Evolutionary conservation across 2,888 invertebrate species (phyloP).

Genomic region (Cephalotes varians): DNA sequence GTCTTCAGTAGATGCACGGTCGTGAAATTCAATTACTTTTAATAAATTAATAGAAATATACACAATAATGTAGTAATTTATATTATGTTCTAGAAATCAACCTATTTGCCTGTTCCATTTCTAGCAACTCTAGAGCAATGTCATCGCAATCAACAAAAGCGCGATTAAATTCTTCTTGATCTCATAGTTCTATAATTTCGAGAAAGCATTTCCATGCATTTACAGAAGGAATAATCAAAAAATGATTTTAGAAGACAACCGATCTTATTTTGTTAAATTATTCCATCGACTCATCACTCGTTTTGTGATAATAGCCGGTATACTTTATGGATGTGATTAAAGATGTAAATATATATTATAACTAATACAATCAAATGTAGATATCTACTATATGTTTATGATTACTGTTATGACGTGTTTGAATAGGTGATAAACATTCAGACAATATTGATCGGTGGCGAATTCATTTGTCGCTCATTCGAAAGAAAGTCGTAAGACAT

Average conservation of each 20-base stretch:
- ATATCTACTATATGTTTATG: constrained; percentile 65
- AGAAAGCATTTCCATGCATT: constrained; percentile 68
- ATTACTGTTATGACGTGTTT: constrained; percentile 68
- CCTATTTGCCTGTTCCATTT: neutral
- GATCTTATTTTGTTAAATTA: constrained; percentile 55
- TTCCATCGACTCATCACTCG: constrained; percentile 65
- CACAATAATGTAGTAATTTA: neutral
- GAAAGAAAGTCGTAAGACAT: constrained; percentile 63
- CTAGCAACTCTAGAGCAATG: neutral
- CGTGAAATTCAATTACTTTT: constrained; percentile 15
- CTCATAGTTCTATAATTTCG: constrained; percentile 62
- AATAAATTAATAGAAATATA: constrained; percentile 15
- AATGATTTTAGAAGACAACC: constrained; percentile 38
- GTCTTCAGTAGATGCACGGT: constrained; percentile 71
- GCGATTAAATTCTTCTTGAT: constrained; percentile 14
- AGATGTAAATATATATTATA: constrained; percentile 64
- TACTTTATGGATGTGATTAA: constrained; percentile 53
- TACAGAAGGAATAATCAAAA: constrained; percentile 66
- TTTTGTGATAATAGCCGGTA: constrained; percentile 49
- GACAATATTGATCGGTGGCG: constrained; percentile 60
- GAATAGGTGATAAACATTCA: constrained; percentile 63
- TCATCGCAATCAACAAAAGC: constrained; percentile 27
- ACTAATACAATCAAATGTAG: constrained; percentile 66
- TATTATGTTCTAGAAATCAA: neutral
- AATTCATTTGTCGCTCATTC: constrained; percentile 63